Conservation (phyloP, 2,888 invertebrate genomes). For the Lasioglossum morio region DNA sequence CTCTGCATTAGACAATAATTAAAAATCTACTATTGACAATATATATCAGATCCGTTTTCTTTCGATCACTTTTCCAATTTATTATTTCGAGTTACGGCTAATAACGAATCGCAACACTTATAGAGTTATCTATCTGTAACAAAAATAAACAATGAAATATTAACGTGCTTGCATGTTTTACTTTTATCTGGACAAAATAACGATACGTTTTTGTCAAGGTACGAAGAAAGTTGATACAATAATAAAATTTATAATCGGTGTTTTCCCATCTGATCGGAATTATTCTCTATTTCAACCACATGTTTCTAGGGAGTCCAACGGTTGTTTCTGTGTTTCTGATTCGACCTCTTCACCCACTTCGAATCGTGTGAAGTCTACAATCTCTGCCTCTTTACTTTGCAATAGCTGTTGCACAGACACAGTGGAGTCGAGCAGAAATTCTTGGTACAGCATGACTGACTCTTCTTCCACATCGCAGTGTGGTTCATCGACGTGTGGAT, state of each 20-base stretch:
- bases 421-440: slow-evolving; percentile 92
- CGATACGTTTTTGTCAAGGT: not conserved
- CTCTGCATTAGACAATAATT: slow-evolving; percentile 6
- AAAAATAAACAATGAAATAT: not conserved
- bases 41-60: not conserved
- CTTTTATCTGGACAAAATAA: not conserved
- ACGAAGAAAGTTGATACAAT: not conserved
- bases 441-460: slow-evolving; percentile 93
- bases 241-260: not conserved
- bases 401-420: slow-evolving; percentile 91
- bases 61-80: not conserved
- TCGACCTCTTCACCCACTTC: slow-evolving; percentile 91
- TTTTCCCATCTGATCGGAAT: not conserved
- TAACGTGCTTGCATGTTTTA: not conserved
- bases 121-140: not conserved
- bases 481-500: slow-evolving; percentile 87
- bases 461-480: slow-evolving; percentile 90
- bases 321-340: slow-evolving; percentile 78
- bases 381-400: slow-evolving; percentile 87
- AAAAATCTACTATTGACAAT: slow-evolving; percentile 11
- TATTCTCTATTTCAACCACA: slow-evolving; percentile 85
- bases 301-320: slow-evolving; percentile 87
- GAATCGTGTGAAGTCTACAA: slow-evolving; percentile 94
- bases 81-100: not conserved
- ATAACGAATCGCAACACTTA: slow-evolving; percentile 4